These are phyloP conservation scores for Ophraella communa DNA, from an alignment of 2,888 invertebrate species.

Conservation along the genomic window DNA sequence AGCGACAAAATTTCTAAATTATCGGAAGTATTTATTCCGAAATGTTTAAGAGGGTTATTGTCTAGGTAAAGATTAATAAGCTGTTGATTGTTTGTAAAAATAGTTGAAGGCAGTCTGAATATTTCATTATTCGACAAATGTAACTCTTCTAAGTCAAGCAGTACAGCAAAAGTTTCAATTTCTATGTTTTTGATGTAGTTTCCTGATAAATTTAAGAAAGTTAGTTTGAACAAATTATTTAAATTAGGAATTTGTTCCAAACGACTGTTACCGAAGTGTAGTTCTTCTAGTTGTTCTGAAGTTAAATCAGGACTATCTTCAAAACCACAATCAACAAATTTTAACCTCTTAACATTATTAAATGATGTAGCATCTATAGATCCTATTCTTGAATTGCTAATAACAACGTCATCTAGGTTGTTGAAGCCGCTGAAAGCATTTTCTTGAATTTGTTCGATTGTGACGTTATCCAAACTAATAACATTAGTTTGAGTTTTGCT, in stretches of 20 bases:
- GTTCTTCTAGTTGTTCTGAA: slow-evolving; percentile 63
- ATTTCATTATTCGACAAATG: slow-evolving; percentile 76
- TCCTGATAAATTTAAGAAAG: slow-evolving; percentile 71
- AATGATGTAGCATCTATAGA: slow-evolving; percentile 75
- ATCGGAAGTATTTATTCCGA: slow-evolving; percentile 67
- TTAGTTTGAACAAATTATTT: slow-evolving; percentile 58
- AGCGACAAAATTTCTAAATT: slow-evolving; percentile 73
- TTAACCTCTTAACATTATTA: slow-evolving; percentile 65
- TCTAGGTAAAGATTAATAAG: slow-evolving; percentile 73
- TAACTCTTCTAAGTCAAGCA: slow-evolving; percentile 72
- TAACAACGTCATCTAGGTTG: slow-evolving; percentile 71
- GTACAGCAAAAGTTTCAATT: slow-evolving; percentile 66
- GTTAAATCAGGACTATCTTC: slow-evolving; percentile 44
- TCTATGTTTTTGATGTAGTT: slow-evolving; percentile 71
- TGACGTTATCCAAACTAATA: slow-evolving; percentile 51
- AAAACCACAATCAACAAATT: slow-evolving; percentile 54
- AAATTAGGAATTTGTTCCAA: slow-evolving; percentile 68
- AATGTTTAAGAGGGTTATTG: slow-evolving; percentile 71
- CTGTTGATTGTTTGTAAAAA: slow-evolving; percentile 71
- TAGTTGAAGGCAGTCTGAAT: slow-evolving; percentile 66
- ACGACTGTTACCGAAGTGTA: slow-evolving; percentile 75
- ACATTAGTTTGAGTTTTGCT: slow-evolving; percentile 40
- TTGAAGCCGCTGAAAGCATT: slow-evolving; percentile 74
- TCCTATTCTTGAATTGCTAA: slow-evolving; percentile 72
- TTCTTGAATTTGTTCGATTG: slow-evolving; percentile 70